Evolutionary conservation across 2,797 vertebrate genomes (phyloP), one percentile per base, ranked within the genome.

Genomic region (Sphaeramia orbicularis): DNA sequence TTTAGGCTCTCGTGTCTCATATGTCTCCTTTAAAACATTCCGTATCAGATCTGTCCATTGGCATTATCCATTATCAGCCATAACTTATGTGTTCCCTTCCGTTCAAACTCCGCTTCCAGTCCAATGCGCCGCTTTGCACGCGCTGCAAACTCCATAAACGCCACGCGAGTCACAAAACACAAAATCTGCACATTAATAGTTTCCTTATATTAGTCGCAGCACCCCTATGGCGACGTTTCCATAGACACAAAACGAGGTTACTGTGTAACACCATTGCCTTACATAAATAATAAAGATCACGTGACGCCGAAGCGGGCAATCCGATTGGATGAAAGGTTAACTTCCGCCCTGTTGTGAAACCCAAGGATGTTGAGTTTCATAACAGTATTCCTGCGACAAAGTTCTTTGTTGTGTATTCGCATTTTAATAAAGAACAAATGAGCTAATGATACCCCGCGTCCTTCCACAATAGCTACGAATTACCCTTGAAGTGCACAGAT

Each of bases 281-380:
- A 94, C 90, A 84, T 94, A 95, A 94, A 94, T 93, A 93, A 92
- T 27, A 27, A 27, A 91, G 71, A 74, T 38, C 94, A 94, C 67
- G 91, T 95, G 94, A 92, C 60, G 14, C 38, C 0, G 32, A 42
- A 54, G 43, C 71, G 48, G 2, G 80, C 59, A 0, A 6, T 65
- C 45, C 67, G 15, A 95, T 95, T 96, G 95, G 95, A 41, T 16
- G 50, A 69, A 1, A 15, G n/a, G 53, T 2, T 40, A 36, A 45
- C 74, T 70, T 84, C 87, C 85, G 79, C 90, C 90, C 92, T 94
- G 93, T 94, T 95, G 95, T 93, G 94, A 95, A 95, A 95, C 92
- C 62, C 65, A 65, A 52, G 15, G 61, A 79, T 58, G 47, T 53
- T 2, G 79, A 76, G 95, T 96, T 96, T 95, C 94, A 86, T 96